phyloP scores from a whole-genome alignment of 1,140 invertebrate species.

The Aradophagus sp. region DNA sequence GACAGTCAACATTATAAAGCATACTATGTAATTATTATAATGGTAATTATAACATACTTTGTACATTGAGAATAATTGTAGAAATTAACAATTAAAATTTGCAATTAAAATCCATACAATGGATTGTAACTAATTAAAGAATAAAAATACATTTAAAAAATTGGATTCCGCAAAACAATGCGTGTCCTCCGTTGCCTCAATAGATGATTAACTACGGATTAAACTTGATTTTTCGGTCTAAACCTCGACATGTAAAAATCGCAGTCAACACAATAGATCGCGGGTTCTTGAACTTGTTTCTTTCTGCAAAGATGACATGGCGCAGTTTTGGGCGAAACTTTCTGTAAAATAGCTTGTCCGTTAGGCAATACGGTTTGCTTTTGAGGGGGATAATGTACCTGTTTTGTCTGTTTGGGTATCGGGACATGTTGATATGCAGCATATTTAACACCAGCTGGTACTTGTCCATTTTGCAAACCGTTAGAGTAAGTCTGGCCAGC shows the following conservation, averaged over 20 bases:
- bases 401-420: conserved; percentile 76
- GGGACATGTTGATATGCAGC: conserved; percentile 77
- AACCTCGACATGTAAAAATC: conserved; percentile 94
- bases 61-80: too few species aligned
- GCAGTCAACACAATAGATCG: conserved; percentile 90
- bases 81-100: too few species aligned
- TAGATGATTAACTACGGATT: conserved; percentile 6
- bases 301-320: conserved; percentile 90
- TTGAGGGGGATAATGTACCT: conserved; percentile 80
- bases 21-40: too few species aligned
- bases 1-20: too few species aligned
- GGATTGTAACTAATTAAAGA: too few species aligned
- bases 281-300: conserved; percentile 83
- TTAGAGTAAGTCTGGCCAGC: conserved; percentile 72
- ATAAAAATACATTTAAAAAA: too few species aligned
- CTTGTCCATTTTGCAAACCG: conserved; percentile 68
- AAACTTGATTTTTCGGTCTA: conserved; percentile 76
- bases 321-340: conserved; percentile 69
- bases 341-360: conserved; percentile 60
- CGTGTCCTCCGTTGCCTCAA: too few species aligned
- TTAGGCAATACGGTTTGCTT: conserved; percentile 76
- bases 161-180: too few species aligned
- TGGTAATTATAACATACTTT: too few species aligned
- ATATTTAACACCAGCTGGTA: conserved; percentile 73
- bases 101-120: too few species aligned